Evolutionary conservation across 64 coral and sea anemone species (phyloP).

Genomic region (Actinia tenebrosa): DNA sequence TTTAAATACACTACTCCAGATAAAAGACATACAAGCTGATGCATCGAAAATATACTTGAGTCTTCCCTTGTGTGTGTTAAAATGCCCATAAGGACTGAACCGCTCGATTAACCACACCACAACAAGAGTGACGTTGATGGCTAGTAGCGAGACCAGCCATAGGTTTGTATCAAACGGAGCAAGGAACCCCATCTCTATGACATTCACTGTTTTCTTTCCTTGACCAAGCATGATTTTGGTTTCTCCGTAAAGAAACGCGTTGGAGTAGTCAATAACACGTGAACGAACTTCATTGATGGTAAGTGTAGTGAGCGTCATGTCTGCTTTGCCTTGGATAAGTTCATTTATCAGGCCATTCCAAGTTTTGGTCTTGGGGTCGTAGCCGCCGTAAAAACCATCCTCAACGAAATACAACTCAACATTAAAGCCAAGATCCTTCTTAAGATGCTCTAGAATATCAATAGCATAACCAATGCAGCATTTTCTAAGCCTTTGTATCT

Average conservation of each 20-base stretch:
- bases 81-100: constrained; percentile 46
- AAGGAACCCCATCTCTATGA: constrained; percentile 54
- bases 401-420: constrained; percentile 63
- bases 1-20: constrained; percentile 71
- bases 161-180: constrained; percentile 45
- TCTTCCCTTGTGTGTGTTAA: not conserved
- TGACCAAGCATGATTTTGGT: constrained; percentile 59
- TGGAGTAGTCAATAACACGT: constrained; percentile 46
- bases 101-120: constrained; percentile 57
- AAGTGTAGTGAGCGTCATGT: constrained; percentile 63
- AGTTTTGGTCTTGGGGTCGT: constrained; percentile 25
- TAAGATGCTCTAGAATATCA: constrained; percentile 47
- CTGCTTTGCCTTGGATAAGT: constrained; percentile 52
- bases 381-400: constrained; percentile 45
- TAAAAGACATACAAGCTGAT: constrained; percentile 62
- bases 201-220: not conserved
- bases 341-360: constrained; percentile 83
- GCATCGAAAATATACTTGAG: constrained; percentile 9
- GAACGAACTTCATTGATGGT: constrained; percentile 52
- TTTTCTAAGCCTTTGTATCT: not conserved
- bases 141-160: constrained; percentile 47
- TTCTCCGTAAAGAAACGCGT: constrained; percentile 65
- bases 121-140: constrained; percentile 32
- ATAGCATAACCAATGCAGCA: constrained; percentile 65
- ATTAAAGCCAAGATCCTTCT: constrained; percentile 46